Base-by-base conservation (phyloP, 2,888 invertebrate genomes). In the Drosophila prolongata region DNA sequence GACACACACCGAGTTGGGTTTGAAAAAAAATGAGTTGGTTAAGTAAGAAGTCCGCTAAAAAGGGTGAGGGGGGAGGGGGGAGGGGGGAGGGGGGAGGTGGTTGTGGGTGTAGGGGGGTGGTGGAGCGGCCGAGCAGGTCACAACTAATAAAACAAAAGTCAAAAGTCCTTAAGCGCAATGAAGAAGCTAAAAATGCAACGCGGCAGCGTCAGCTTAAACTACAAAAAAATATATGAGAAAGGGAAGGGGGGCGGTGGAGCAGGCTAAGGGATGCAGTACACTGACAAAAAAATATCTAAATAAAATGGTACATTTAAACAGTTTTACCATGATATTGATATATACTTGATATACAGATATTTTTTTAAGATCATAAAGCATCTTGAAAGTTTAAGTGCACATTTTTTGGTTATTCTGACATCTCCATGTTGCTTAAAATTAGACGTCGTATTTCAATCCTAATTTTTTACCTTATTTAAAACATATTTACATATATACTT, bases 131-230 rank as follows among this genome's bases (percentile, higher is more conserved):
- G 34, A 47, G 47, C 54, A 67, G 83, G 75, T 82, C 87, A 89
- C 85, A 88, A 90, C 89, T 90, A 90, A 89, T 90, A 90, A 90
- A 90, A 90, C 90, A 90, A 90, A 90, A 90, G 89, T 90, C 89
- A 87, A 87, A 90, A 90, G 90, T 90, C 89, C 90, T 90, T 90
- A 90, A 90, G 90, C 90, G 89, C 89, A 89, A 89, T 89, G 89
- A 90, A 86, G 86, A 87, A 86, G 87, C 85, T 84, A 87, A 85
- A 87, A 87, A 83, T 86, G 84, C 84, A 86, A 86, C 84, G 87
- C 86, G 76, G 83, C 81, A 83, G 61, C 79, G 71, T 46, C 78
- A 81, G 85, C 82, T 80, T 77, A 85, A 83, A 82, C 78, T 79
- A 82, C 73, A 84, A 79, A 67, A 68, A 47, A 50, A 57, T 40